Conservation (phyloP, 1,140 invertebrate species). For the Cecropterus lyciades region DNA sequence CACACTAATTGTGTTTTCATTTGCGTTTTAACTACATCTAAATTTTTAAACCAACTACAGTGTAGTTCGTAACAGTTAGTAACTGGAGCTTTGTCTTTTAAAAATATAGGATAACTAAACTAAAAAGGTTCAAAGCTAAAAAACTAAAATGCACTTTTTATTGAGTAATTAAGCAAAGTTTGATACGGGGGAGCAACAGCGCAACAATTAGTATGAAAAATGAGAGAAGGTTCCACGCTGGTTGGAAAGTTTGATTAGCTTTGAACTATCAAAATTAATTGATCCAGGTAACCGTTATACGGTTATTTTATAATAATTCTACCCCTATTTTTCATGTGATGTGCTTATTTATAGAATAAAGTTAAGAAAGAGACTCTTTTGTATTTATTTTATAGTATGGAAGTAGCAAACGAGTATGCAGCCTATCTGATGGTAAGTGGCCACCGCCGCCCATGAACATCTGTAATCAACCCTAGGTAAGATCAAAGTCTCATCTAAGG, state of each 20-base stretch:
- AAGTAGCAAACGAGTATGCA: too few species aligned
- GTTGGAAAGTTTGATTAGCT: constrained; percentile 27
- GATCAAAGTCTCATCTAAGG: too few species aligned
- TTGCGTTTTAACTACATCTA: neutral
- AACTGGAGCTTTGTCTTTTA: neutral
- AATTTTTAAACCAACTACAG: constrained; percentile 3
- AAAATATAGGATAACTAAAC: neutral
- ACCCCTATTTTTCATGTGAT: too few species aligned
- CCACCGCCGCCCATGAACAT: too few species aligned
- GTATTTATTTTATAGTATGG: too few species aligned
- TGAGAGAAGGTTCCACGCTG: constrained; percentile 1
- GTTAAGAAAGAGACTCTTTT: too few species aligned
- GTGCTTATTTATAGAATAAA: too few species aligned
- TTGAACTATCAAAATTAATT: neutral
- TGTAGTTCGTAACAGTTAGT: too few species aligned
- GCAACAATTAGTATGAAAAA: constrained; percentile 32
- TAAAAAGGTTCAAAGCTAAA: neutral
- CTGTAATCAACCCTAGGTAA: too few species aligned
- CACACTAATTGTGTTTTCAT: neutral
- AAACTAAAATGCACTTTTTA: constrained; percentile 8
- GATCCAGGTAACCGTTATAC: neutral
- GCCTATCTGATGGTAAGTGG: too few species aligned
- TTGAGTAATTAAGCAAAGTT: constrained; percentile 11
- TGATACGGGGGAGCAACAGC: neutral
- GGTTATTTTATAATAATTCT: too few species aligned